Conservation (phyloP, 2,888 invertebrate genomes). For the Agrotis segetum region DNA sequence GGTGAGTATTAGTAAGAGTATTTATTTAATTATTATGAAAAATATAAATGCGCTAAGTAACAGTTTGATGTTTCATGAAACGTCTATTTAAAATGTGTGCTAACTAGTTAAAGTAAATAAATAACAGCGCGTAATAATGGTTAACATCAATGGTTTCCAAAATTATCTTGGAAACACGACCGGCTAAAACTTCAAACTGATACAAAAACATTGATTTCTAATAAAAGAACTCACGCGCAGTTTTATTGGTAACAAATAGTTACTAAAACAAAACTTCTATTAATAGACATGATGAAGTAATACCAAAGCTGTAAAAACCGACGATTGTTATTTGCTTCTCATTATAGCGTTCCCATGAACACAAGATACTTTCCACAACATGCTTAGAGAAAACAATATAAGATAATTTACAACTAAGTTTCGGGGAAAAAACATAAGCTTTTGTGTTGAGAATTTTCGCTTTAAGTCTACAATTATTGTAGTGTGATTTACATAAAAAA, state of each 20-base stretch:
- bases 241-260: slow-evolving; percentile 36
- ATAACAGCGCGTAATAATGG: neutral
- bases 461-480: neutral
- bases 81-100: no score
- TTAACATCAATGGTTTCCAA: neutral
- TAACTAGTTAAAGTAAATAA: neutral
- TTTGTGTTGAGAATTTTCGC: neutral
- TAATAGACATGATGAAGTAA: slow-evolving; percentile 38
- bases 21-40: neutral
- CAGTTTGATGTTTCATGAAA: neutral
- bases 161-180: neutral
- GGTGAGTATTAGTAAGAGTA: neutral
- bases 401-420: neutral
- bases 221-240: slow-evolving; percentile 5
- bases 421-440: neutral
- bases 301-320: slow-evolving; percentile 42
- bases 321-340: slow-evolving; percentile 28
- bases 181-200: neutral
- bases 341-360: slow-evolving; percentile 8
- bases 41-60: neutral
- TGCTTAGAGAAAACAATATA: slow-evolving; percentile 21
- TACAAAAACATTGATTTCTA: slow-evolving; percentile 1
- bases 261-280: slow-evolving; percentile 31
- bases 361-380: slow-evolving; percentile 35
- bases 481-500: neutral